Conservation (phyloP, 2,113 vertebrate species). For the Notechis scutatus region DNA sequence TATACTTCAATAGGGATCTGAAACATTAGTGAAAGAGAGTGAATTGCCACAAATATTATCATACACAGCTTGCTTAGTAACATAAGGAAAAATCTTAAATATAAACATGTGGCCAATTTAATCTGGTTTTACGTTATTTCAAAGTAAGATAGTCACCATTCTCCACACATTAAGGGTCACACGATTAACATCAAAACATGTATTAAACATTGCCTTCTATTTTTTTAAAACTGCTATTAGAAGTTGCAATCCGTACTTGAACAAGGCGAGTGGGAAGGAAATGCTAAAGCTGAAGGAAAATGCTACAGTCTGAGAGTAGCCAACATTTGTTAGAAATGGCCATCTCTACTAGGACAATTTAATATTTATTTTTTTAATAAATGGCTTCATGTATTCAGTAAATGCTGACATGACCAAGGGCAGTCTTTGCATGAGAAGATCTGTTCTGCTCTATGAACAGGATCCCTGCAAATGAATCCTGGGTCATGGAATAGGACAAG, state of each 20-base stretch:
- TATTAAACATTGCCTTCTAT: background rate
- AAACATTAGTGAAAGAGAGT: background rate
- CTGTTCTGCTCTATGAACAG: background rate
- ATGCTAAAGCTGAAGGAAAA: background rate
- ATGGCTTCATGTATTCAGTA: background rate
- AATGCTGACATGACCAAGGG: background rate
- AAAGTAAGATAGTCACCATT: background rate
- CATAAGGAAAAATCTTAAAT: background rate
- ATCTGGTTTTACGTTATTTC: background rate
- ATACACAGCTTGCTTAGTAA: background rate
- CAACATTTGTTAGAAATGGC: background rate
- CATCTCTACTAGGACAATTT: background rate
- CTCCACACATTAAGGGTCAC: background rate
- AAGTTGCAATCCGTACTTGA: background rate
- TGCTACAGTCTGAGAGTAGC: background rate
- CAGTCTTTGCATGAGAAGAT: background rate
- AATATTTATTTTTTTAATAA: background rate
- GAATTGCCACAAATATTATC: background rate
- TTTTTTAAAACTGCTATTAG: background rate
- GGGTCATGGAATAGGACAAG: background rate
- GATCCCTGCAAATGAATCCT: background rate
- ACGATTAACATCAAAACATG: background rate
- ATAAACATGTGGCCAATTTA: background rate
- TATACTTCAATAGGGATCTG: background rate
- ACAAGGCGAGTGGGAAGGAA: background rate